These are phyloP conservation scores for Dendrophyllia cribrosa DNA, from an alignment of 64 coral and sea anemone species.

Conservation along the genomic window DNA sequence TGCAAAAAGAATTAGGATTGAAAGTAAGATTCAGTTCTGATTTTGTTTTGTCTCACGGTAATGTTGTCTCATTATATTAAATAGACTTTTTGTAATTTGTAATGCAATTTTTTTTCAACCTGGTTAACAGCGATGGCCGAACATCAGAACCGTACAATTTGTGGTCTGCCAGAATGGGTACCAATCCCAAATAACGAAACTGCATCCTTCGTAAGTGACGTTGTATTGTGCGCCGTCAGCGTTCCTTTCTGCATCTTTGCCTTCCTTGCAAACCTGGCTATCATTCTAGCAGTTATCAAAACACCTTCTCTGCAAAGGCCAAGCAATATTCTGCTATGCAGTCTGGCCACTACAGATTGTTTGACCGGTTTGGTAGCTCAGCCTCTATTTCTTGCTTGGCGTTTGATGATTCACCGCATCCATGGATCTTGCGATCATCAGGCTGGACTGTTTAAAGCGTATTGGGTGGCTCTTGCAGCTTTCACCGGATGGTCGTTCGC, in stretches of 20 bases:
- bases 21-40: too few relatives aligned
- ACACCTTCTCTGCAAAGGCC: conserved; percentile 11
- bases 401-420: conserved; percentile 26
- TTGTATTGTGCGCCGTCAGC: neutral
- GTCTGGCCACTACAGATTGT: conserved; percentile 7
- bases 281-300: conserved; percentile 12
- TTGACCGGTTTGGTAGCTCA: conserved; percentile 6
- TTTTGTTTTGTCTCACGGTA: too few relatives aligned
- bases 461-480: neutral
- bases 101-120: too few relatives aligned
- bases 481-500: conserved; percentile 13
- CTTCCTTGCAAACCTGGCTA: conserved; percentile 16
- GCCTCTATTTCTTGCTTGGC: conserved; percentile 2
- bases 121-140: too few relatives aligned
- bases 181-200: neutral
- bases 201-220: neutral
- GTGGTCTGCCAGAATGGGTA: neutral
- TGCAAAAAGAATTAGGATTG: too few relatives aligned
- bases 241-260: conserved; percentile 14
- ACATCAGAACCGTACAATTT: too few relatives aligned
- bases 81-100: too few relatives aligned
- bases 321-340: neutral
- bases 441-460: neutral
- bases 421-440: neutral
- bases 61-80: too few relatives aligned